Evolutionary conservation across 1,140 invertebrate genomes (phyloP).

Genomic region (Apis mellifera): DNA sequence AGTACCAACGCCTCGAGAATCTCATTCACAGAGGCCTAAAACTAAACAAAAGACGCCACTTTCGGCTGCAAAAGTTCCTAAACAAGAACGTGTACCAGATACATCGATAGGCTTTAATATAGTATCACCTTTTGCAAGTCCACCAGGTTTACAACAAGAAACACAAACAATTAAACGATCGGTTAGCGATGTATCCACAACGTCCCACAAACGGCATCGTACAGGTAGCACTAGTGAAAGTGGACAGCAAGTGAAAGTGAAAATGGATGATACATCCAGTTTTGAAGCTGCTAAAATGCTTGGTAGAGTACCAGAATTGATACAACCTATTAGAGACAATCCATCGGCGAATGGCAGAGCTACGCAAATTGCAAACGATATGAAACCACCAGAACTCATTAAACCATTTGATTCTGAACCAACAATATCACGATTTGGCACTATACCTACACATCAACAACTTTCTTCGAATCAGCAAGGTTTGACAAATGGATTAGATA

Average conservation of each 20-base stretch:
- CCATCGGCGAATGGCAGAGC: slow-evolving; percentile 54
- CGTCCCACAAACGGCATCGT: slow-evolving; percentile 64
- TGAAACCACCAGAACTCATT: slow-evolving; percentile 74
- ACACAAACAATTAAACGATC: slow-evolving; percentile 37
- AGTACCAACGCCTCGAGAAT: slow-evolving; percentile 66
- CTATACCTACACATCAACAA: slow-evolving; percentile 57
- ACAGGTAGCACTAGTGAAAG: slow-evolving; percentile 73
- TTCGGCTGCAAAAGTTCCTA: slow-evolving; percentile 62
- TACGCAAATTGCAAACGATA: slow-evolving; percentile 66
- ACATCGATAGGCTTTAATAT: slow-evolving; percentile 60
- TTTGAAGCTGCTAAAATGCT: slow-evolving; percentile 68
- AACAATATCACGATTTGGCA: slow-evolving; percentile 25
- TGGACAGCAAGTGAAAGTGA: slow-evolving; percentile 75
- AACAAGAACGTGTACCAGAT: slow-evolving; percentile 63
- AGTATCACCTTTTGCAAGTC: slow-evolving; percentile 67
- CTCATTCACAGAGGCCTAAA: slow-evolving; percentile 67
- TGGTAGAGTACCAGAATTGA: slow-evolving; percentile 64
- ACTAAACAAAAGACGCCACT: slow-evolving; percentile 74
- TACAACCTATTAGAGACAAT: slow-evolving; percentile 67
- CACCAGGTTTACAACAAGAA: slow-evolving; percentile 61
- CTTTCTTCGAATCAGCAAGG: slow-evolving; percentile 32
- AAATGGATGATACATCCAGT: slow-evolving; percentile 61
- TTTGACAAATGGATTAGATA: slow-evolving; percentile 67
- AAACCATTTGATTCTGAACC: slow-evolving; percentile 70
- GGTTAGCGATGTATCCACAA: slow-evolving; percentile 44